phyloP scores from a whole-genome alignment of 2,888 invertebrate genomes.

The Xestia c-nigrum region DNA sequence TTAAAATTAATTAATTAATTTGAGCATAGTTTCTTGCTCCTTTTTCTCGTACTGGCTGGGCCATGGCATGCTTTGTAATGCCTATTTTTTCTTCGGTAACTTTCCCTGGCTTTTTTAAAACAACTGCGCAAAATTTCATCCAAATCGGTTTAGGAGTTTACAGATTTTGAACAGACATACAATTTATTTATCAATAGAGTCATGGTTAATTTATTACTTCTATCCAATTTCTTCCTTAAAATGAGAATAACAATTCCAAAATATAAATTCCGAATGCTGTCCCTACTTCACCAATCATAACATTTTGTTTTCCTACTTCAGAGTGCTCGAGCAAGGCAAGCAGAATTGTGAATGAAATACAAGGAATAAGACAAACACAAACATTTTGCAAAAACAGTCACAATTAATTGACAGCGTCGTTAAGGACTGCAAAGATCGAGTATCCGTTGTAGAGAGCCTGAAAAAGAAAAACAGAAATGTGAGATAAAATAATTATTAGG shows the following conservation, averaged over 20 bases:
- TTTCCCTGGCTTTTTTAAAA: no score
- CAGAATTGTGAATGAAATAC: slow-evolving; percentile 32
- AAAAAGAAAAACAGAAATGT: slow-evolving; percentile 51
- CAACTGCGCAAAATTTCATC: no score
- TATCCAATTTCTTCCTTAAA: neutral
- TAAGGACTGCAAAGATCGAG: slow-evolving; percentile 84
- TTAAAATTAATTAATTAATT: neutral
- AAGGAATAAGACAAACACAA: slow-evolving; percentile 3
- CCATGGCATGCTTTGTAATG: no score
- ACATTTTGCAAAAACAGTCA: slow-evolving; percentile 1
- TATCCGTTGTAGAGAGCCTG: slow-evolving; percentile 87
- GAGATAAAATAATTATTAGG: neutral
- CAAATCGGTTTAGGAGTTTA: no score
- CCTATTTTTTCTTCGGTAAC: no score
- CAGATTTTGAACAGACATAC: no score
- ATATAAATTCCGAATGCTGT: neutral
- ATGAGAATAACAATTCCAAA: neutral
- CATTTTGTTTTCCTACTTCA: slow-evolving; percentile 36
- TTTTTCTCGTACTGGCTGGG: no score
- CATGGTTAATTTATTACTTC: neutral
- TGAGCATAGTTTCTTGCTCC: neutral
- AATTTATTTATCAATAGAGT: neutral
- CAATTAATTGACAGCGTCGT: slow-evolving; percentile 79
- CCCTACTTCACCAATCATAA: neutral
- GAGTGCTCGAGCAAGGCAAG: slow-evolving; percentile 1